Base-by-base conservation (phyloP, 2,888 invertebrate genomes). In the Cactoblastis cactorum region DNA sequence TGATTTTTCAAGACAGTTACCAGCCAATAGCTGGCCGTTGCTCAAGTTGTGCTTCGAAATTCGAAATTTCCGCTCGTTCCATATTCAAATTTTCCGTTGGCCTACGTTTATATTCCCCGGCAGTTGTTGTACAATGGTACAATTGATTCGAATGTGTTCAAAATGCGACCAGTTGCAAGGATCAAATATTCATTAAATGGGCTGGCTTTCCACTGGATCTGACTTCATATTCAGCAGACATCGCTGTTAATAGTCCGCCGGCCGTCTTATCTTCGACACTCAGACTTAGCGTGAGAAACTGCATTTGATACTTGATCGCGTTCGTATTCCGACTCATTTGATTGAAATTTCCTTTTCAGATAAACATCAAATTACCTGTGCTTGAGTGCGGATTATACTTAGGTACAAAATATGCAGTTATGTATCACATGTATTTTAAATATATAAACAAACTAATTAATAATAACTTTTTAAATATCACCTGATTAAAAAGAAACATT, bases 181-280 rank as follows among this genome's bases (percentile, higher is more conserved):
- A 77, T 82, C 77, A 77, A 84, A 82, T 81, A 83, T 83, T 84
- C 83, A 84, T 84, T 83, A 80, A 77, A 80, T 71, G 69, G 74
- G 71, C 69, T 61, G 68, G 63, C 67, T 68, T 61, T 64, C 64
- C 62, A 63, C 65, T 59, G 66, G 70, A 66, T 59, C 69, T 57
- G 64, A 67, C 67, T 80, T 80, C 80, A 81, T 80, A 84, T 84
- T 83, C 83, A 76, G 69, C 63, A 72, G 77, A 73, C 79, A 76
- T 77, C 70, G 68, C 72, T 78, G 80, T 81, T 83, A 83, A 83
- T 83, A 84, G 80, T 77, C 80, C 74, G 74, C 69, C 69, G 71
- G 69, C 69, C 68, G 69, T 68, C 77, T 82, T 80, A 81, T 82
- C 81, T 80, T 74, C 75, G 71, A 74, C 78, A 72, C 74, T 80